Evolutionary conservation across 2,888 invertebrate genomes (phyloP), one percentile per base, ranked within the genome.

Genomic region (Heteromyza rotundicornis): DNA sequence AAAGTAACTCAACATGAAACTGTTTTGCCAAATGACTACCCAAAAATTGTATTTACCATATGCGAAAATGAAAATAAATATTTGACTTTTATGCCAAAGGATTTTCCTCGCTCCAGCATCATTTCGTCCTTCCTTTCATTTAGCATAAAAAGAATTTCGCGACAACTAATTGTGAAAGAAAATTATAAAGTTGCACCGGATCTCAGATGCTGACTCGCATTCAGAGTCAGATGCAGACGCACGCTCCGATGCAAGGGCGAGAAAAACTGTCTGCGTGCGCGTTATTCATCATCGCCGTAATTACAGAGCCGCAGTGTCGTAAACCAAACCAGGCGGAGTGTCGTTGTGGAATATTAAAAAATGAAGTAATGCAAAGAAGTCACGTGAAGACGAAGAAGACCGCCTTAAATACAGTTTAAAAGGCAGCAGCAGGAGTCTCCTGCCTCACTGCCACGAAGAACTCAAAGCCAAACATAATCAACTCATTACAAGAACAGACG

Each of bases 261-360:
- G 17, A 7, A 17, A 14, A 17, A 47, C 7, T 47, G 47, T 47
- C 47, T 67, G 68, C 71, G 69, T 68, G 74, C 64, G 71, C 75
- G 76, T 78, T 76, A 76, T 78, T 77, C 78, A 76, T 78, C 76
- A 77, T 78, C 70, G 70, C 73, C 76, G 70, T 76, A 76, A 76
- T 76, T 76, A 78, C 70, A 76, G 72, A 73, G 71, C 66, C 35
- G 16, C 24, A 16, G 44, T 17, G 44, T 22, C 47, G 57, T 36
- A 51, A 56, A 52, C 51, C 55, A 59, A 56, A 58, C 52, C 60
- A 47, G 53, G 12, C 53, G 53, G 23, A 47, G 57, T 62, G 62
- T 59, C 58, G 16, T 35, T 36, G n/a, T n/a, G 54, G 62, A 62
- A 62, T 62, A 62, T 62, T 62, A 58, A 51, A 32, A 57, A 47